Base-by-base conservation (phyloP, 2,113 vertebrate species). In the Ploceus nigricollis region DNA sequence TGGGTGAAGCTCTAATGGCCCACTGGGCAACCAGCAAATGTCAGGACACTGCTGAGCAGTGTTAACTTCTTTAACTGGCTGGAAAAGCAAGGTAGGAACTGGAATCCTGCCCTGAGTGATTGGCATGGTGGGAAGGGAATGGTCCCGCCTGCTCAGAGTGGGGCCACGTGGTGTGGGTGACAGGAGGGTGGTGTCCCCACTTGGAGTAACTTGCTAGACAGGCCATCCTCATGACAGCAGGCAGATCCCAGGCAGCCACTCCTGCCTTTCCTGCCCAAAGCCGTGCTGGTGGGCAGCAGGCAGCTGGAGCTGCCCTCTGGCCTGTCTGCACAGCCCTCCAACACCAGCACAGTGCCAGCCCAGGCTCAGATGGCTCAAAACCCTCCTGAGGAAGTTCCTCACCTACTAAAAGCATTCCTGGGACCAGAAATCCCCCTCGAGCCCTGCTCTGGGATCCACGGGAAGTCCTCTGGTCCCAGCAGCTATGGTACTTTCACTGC, bases 401-500 rank as follows among this genome's bases (percentile, higher is more conserved):
- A 61, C 78, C 22, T 73, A 40, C 64, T 60, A 35, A 90, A 83
- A 82, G 5, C 27, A 64, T 75, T 89, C 8, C 61, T 1, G 4
- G 56, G 86, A 83, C 69, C 54, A 72, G 72, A 90, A 88, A 37
- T 61, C 66, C 69, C 61, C 70, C 63, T 79, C 0, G 2, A 66
- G 13, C 68, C 66, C 63, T 54, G 33, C 37, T 70, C 39, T 73
- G 77, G 72, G 60, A 13, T 76, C 51, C 8, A 1, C 30, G 28
- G 37, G 54, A 92, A 39, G 40, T 27, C 61, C 84, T 90, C 69
- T 84, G 81, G 72, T 95, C 81, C 82, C 79, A 77, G 58, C 44
- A 94, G 92, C 76, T 93, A 24, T 5, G 15, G 66, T 56, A 95
- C 96, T 96, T 96, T 97, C 98, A 98, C 96, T 97, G 98, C 96